Base-by-base conservation (phyloP, 2,113 vertebrate species). In the Pseudorhombus dupliciocellatus region DNA sequence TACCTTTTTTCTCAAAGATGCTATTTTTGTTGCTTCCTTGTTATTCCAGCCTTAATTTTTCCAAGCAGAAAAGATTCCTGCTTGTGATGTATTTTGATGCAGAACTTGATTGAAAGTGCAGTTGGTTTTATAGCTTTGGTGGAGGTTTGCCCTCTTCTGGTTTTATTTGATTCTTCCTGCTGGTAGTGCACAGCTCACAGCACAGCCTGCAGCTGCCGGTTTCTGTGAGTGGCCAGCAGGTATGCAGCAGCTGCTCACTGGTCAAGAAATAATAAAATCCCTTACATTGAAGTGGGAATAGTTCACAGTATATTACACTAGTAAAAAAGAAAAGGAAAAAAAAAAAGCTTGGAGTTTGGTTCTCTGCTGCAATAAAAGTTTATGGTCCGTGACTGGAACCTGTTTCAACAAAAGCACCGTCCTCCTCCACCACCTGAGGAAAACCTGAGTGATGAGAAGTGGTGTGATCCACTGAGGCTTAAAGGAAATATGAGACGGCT, bases 361-460 rank as follows among this genome's bases (percentile, higher is more conserved):
- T 70, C n/a, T 26, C 48, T 40, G 21, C 16, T 5, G 0, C 15
- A 42, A 42, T 76, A 21, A 81, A 68, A 44, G 30, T 65, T 68
- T 58, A 76, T 53, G 60, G 11, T 34, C 68, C 58, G 5, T 66
- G 67, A 61, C 53, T 66, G 56, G 61, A 70, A 20, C 22, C 40
- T 34, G 31, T 25, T 37, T 65, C 46, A 73, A 58, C 5, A 0
- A 59, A 62, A 8, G 59, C 31, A 31, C 24, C 18, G 46, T 26
- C 22, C 34, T 6, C n/a, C 51, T 40, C 22, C 34, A 7, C 16
- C 51, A 51, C 76, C 44, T 7, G 30, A 56, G 54, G 57, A 70
- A 64, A 75, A 66, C 67, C 48, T 61, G 65, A 76, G 48, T 53
- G 69, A 74, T 75, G 63, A 54, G 40, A 52, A 42, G 30, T 56